Percentiles rank a stretch among this genome's conserved stretches.
These are phyloP conservation scores for Notarius quadriscutis DNA, from an alignment of 2,113 vertebrate species.

Conservation along the genomic window DNA sequence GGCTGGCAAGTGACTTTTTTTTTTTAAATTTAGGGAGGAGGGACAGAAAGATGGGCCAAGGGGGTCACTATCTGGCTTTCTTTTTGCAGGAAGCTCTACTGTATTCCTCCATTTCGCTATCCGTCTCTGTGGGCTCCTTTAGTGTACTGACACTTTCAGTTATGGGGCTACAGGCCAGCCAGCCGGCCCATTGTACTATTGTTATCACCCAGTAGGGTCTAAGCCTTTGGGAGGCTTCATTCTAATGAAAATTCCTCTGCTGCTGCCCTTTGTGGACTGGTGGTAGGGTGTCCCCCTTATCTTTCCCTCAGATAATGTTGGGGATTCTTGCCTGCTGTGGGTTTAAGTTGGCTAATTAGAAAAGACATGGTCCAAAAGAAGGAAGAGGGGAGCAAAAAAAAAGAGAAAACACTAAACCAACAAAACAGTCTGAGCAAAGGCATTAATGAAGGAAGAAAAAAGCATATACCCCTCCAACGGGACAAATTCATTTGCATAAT, in stretches of 20 bases:
- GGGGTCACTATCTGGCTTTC: slow-evolving; percentile 43
- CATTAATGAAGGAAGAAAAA: slow-evolving; percentile 47
- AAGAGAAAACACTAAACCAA: slow-evolving; percentile 62
- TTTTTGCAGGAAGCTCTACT: slow-evolving; percentile 57
- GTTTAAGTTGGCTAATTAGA: slow-evolving; percentile 79
- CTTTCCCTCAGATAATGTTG: slow-evolving; percentile 63
- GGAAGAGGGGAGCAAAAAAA: slow-evolving; percentile 19
- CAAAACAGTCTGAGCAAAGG: slow-evolving; percentile 56
- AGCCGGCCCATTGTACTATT: slow-evolving; percentile 69
- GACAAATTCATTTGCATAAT: slow-evolving; percentile 53
- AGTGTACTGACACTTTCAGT: slow-evolving; percentile 67
- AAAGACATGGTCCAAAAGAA: slow-evolving; percentile 65
- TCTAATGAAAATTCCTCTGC: slow-evolving; percentile 81
- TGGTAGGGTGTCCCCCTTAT: slow-evolving; percentile 69
- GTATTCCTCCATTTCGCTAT: slow-evolving; percentile 56
- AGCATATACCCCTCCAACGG: slow-evolving; percentile 36
- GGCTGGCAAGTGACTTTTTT: slow-evolving; percentile 47
- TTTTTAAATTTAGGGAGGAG: slow-evolving; percentile 41
- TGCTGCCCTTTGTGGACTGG: slow-evolving; percentile 72
- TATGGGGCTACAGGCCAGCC: slow-evolving; percentile 68
- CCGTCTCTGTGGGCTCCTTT: slow-evolving; percentile 58
- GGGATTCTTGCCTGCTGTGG: slow-evolving; percentile 73
- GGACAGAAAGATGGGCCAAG: slow-evolving; percentile 36
- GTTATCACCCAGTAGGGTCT: slow-evolving; percentile 72
- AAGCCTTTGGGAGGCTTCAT: slow-evolving; percentile 71